Base-by-base conservation (phyloP, 2,113 vertebrate species). In the Hepsetus odoe region DNA sequence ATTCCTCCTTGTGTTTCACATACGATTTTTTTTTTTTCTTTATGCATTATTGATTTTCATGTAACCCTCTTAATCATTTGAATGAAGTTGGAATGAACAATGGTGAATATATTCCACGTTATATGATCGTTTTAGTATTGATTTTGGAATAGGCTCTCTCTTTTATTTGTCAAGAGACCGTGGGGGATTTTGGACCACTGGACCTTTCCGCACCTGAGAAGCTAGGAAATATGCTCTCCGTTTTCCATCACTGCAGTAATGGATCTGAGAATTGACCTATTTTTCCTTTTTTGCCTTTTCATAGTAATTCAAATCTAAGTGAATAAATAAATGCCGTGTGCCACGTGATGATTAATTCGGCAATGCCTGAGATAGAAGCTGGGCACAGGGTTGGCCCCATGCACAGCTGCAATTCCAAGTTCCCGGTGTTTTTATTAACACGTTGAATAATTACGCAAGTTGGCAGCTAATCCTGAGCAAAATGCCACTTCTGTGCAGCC, bases 391-490 rank as follows among this genome's bases (percentile, higher is more conserved):
- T 14, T 59, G 51, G 35, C 76, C 86, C 82, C 2, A 55, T 32
- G 84, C 85, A 88, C 89, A 88, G 88, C 89, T 91, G 90, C 82
- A 83, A 86, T 89, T 85, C 84, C 87, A 87, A 86, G 85, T 89
- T 89, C 44, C 86, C 69, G 51, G 70, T 79, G 86, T 90, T 89
- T 86, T 90, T 89, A 82, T 78, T 85, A 88, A 88, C 83, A 42
- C 79, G 65, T 76, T 90, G 88, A 92, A 90, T 91, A 90, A 91
- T 90, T 87, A 89, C 88, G 82, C 84, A 78, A 85, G 84, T 81
- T 74, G 82, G 84, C 90, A 88, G 88, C 87, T 89, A 90, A 77
- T 79, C 82, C 77, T 26, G 85, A 88, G 74, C 77, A 83, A 72
- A 71, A 77, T 38, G 77, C 90, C 76, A 86, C 87, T 88, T 88